phyloP scores from a whole-genome alignment of 2,888 invertebrate genomes.

The Phragmatobia fuliginosa region DNA sequence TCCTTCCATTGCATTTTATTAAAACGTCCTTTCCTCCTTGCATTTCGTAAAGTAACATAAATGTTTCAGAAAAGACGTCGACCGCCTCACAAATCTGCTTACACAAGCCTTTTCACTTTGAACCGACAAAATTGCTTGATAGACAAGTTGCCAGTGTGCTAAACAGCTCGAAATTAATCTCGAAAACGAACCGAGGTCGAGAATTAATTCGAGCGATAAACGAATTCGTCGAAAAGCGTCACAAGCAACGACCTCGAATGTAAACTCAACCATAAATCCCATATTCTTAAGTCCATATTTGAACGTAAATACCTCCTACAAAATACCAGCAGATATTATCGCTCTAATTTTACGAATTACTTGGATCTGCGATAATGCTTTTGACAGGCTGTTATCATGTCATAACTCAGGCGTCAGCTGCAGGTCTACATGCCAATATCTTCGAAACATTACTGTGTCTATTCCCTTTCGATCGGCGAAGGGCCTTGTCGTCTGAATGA shows the following conservation, averaged over 20 bases:
- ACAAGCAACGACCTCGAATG: constrained; percentile 15
- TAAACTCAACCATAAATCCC: constrained; percentile 30
- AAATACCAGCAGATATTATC: constrained; percentile 47
- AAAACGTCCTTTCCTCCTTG: constrained; percentile 33
- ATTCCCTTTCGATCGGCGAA: constrained; percentile 27
- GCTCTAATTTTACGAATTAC: constrained; percentile 65
- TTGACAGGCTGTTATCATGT: constrained; percentile 58
- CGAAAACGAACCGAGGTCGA: constrained; percentile 61
- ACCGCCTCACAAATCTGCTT: constrained; percentile 52
- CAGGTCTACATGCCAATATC: constrained; percentile 59
- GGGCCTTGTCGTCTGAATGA: constrained; percentile 50
- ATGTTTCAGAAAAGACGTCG: constrained; percentile 51
- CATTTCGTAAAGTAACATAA: constrained; percentile 52
- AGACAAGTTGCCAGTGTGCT: constrained; percentile 57
- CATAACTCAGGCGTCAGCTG: constrained; percentile 64
- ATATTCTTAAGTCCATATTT: constrained; percentile 27
- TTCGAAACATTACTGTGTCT: constrained; percentile 31
- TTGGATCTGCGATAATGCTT: constrained; percentile 55
- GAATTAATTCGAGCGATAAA: constrained; percentile 68
- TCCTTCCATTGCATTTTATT: constrained; percentile 43
- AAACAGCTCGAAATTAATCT: constrained; percentile 70
- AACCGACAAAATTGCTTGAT: constrained; percentile 55
- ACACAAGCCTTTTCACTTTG: constrained; percentile 55
- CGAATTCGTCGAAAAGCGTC: constrained; percentile 56
- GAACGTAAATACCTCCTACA: constrained; percentile 16